Percentiles rank a stretch among this genome's conserved stretches.
Evolutionary conservation across 2,888 invertebrate genomes (phyloP).

Genomic region (Caenorhabditis wallacei): DNA sequence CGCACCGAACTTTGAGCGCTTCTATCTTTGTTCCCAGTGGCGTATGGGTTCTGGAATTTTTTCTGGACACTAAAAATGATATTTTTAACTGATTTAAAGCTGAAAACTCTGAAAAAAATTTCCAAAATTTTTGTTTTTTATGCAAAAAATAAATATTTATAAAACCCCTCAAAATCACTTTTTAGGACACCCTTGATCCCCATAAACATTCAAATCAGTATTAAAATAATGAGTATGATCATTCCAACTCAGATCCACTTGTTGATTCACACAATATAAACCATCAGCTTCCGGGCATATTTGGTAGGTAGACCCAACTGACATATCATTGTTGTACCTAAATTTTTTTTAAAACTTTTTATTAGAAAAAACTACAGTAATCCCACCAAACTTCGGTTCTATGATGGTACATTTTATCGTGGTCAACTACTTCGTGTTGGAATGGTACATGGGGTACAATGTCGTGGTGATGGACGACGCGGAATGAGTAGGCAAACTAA

Average conservation of each 20-base stretch:
- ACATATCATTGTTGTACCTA: conserved; percentile 66
- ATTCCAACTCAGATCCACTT: conserved; percentile 56
- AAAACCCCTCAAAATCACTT: neutral
- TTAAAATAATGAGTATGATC: conserved; percentile 64
- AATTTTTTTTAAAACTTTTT: neutral
- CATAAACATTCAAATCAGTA: conserved; percentile 59
- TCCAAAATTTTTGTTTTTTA: too few species aligned
- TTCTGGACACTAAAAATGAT: too few species aligned
- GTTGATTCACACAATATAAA: conserved; percentile 56
- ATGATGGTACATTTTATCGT: conserved; percentile 65
- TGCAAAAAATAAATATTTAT: too few species aligned
- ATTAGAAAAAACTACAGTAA: neutral
- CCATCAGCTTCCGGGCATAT: conserved; percentile 63
- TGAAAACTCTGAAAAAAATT: too few species aligned
- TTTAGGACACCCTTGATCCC: conserved; percentile 57
- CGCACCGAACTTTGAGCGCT: too few species aligned
- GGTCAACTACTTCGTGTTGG: conserved; percentile 50
- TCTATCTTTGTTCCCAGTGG: too few species aligned
- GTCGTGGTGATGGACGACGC: conserved; percentile 64
- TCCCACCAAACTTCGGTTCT: conserved; percentile 62
- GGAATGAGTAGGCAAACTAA: conserved; percentile 66
- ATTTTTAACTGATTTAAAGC: too few species aligned
- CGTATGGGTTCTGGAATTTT: too few species aligned
- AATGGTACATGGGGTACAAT: conserved; percentile 65
- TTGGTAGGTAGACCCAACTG: conserved; percentile 46